Percentiles rank a stretch among this genome's conserved stretches.
Evolutionary conservation across 2,888 invertebrate genomes (phyloP).

Genomic region (Plusia festucae): DNA sequence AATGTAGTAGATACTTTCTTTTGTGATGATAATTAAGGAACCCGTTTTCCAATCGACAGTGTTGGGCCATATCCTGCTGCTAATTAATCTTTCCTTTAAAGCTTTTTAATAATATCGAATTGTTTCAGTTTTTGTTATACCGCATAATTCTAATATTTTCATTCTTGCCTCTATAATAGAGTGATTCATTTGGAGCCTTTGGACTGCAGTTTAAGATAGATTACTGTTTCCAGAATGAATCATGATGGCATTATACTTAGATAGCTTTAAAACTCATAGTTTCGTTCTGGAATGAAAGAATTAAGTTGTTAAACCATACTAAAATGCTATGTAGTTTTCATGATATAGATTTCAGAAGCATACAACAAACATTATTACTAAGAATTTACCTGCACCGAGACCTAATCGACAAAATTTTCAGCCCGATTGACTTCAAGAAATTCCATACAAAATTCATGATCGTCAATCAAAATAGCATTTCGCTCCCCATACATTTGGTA

Average conservation of each 20-base stretch:
- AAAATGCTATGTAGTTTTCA: no score
- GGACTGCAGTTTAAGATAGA: background rate
- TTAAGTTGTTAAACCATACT: no score
- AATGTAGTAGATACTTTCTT: conserved; percentile 3
- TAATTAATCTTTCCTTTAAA: conserved; percentile 6
- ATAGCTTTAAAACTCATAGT: background rate
- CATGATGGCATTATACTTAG: background rate
- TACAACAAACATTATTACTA: no score
- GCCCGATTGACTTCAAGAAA: no score
- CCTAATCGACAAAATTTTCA: no score
- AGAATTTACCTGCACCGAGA: no score
- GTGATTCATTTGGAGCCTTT: background rate
- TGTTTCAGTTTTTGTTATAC: background rate
- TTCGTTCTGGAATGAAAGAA: background rate
- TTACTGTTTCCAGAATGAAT: background rate
- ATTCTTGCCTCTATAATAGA: background rate
- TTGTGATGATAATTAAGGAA: conserved; percentile 1
- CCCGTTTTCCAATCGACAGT: conserved; percentile 14
- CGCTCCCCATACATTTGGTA: background rate
- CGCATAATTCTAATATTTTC: background rate
- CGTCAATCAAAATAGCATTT: no score
- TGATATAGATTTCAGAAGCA: no score
- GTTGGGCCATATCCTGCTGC: conserved; percentile 1
- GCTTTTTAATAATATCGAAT: conserved; percentile 1
- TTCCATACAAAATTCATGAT: no score